Evolutionary conservation across 2,113 vertebrate genomes (phyloP).

Genomic region (Girardinichthys multiradiatus): DNA sequence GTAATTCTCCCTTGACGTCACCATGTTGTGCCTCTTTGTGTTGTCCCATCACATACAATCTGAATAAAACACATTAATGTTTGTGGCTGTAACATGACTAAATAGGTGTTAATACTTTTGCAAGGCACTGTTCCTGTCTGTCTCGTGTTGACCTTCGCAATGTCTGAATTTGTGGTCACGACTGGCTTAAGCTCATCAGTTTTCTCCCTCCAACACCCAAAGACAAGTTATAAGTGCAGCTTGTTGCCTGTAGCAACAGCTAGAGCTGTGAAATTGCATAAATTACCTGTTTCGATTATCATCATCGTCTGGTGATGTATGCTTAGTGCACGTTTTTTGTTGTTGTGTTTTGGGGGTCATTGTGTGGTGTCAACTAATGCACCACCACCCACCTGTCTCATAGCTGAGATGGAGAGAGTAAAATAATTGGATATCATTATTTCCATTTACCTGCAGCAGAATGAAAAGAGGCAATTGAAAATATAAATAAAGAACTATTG

Average conservation of each 20-base stretch:
- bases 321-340: constrained; percentile 20
- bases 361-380: constrained; percentile 56
- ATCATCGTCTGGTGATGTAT: constrained; percentile 57
- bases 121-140: constrained; percentile 5
- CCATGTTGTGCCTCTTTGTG: no score
- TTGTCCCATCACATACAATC: no score
- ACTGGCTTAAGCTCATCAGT: constrained; percentile 39
- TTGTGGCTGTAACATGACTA: not conserved
- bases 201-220: constrained; percentile 44
- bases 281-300: constrained; percentile 78
- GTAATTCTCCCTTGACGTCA: no score
- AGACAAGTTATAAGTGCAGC: constrained; percentile 68
- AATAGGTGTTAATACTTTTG: not conserved
- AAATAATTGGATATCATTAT: constrained; percentile 67
- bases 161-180: constrained; percentile 48
- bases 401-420: constrained; percentile 38
- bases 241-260: constrained; percentile 81
- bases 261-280: constrained; percentile 73
- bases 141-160: constrained; percentile 30
- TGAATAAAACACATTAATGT: not conserved
- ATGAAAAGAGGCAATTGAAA: constrained; percentile 50
- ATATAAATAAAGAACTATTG: constrained; percentile 52
- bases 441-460: constrained; percentile 53
- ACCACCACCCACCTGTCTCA: constrained; percentile 58
- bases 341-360: constrained; percentile 39